Evolutionary conservation across 2,888 invertebrate genomes (phyloP).

Genomic region (Trissolcus japonicus): DNA sequence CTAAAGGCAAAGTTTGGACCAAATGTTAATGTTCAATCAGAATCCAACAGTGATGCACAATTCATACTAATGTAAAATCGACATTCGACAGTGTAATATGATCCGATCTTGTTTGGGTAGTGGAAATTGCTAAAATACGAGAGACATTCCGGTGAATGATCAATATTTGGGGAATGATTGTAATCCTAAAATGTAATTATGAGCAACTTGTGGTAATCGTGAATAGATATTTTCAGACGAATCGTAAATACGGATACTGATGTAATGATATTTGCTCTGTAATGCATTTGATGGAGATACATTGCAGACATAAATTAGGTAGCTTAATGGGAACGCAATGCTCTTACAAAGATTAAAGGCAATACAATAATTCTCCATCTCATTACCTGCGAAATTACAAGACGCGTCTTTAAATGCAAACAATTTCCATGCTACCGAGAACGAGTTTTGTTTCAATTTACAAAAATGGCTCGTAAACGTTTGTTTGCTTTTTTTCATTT

Average conservation of each 20-base stretch:
- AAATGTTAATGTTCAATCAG: too few relatives aligned
- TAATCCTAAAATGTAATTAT: slow-evolving; percentile 23
- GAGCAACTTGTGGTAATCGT: slow-evolving; percentile 18
- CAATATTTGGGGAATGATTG: slow-evolving; percentile 25
- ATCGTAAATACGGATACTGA: neutral
- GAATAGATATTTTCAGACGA: slow-evolving; percentile 8
- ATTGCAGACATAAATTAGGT: neutral
- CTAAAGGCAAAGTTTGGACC: too few relatives aligned
- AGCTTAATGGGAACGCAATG: too few relatives aligned
- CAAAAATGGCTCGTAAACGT: neutral
- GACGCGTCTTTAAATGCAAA: neutral
- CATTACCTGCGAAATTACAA: too few relatives aligned
- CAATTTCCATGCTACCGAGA: too few relatives aligned
- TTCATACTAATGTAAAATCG: slow-evolving; percentile 14
- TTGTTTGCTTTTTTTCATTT: too few relatives aligned
- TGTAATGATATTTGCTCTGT: slow-evolving; percentile 8
- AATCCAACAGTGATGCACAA: neutral
- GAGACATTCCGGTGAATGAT: slow-evolving; percentile 25
- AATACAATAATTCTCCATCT: too few relatives aligned
- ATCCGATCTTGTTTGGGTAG: slow-evolving; percentile 13
- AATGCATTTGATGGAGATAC: slow-evolving; percentile 15
- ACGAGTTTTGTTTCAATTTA: slow-evolving; percentile 1
- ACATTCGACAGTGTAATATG: slow-evolving; percentile 5
- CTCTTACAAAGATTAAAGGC: too few relatives aligned
- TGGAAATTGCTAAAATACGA: slow-evolving; percentile 12